Base-by-base conservation (phyloP, 1,140 invertebrate genomes). In the Linepithema humile region DNA sequence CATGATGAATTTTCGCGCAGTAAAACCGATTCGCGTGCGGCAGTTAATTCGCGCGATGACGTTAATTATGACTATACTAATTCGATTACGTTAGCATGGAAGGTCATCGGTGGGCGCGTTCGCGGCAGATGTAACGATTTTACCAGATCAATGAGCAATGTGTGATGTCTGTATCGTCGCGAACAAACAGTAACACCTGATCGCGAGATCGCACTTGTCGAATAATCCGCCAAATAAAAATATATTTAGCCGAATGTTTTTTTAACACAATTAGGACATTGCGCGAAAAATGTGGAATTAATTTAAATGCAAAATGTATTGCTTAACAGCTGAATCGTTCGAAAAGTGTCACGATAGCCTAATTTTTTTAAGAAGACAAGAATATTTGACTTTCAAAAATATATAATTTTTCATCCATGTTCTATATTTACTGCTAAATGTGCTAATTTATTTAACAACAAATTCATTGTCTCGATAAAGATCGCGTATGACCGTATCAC, bases 11-110 rank as follows among this genome's bases (percentile, higher is more conserved):
- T 80, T 43, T 55, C 64, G 26, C 38, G 48, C 62, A 3, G 9
- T 48, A 45, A 64, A 48, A 72, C 15, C 40, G 5, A 60, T 72
- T 78, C 48, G 55, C 82, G 15, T 50, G 67, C 48, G 57, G n/a
- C n/a, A 77, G 59, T 72, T 67, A 86, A 73, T 83, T 77, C 45
- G 40, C 80, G 20, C 84, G 53, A 78, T 65, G 50, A 83, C 45
- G 64, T 50, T 75, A 80, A 80, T 80, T 80, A 48, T 70, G 29
- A 53, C 35, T 35, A 40, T 70, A 67, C 75, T 70, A 69, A 80
- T 80, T 80, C 64, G 35, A 78, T 78, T 67, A 78, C 32, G 32
- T 69, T 55, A 55, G 62, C 12, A 23, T 26, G 62, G 75, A 80
- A 80, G 64, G 48, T 69, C 64, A 57, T 32, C 64, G 20, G 48